Percentiles rank a stretch among this genome's conserved stretches.
These are phyloP conservation scores for Hydrotaea cyrtoneurina DNA, from an alignment of 2,888 invertebrate genomes.

Conservation along the genomic window DNA sequence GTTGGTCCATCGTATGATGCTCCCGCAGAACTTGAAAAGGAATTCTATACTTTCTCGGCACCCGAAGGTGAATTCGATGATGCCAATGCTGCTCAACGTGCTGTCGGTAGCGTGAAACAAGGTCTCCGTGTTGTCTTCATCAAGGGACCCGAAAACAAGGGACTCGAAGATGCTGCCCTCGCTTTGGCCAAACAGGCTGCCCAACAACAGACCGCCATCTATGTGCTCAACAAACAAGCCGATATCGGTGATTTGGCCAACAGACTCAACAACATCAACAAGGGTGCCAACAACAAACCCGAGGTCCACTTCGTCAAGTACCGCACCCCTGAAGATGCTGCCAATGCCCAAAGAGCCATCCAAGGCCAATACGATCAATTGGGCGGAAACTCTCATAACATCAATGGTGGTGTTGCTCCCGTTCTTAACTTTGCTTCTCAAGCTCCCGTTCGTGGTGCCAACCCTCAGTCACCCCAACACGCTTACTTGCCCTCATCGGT, in stretches of 20 bases:
- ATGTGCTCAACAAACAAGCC: constrained; percentile 77
- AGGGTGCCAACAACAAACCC: constrained; percentile 73
- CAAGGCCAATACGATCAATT: constrained; percentile 77
- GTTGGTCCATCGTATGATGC: constrained; percentile 44
- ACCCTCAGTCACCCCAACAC: constrained; percentile 67
- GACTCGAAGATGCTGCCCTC: constrained; percentile 75
- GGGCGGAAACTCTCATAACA: constrained; percentile 75
- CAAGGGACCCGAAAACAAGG: constrained; percentile 76
- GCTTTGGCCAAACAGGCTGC: constrained; percentile 74
- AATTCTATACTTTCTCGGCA: constrained; percentile 77
- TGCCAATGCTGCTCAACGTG: constrained; percentile 70
- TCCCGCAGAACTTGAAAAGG: constrained; percentile 68
- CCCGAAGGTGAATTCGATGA: constrained; percentile 77
- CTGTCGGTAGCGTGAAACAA: constrained; percentile 73
- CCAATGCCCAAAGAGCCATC: constrained; percentile 76
- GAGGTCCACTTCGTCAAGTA: constrained; percentile 79
- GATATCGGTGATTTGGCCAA: constrained; percentile 74
- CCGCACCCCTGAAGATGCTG: constrained; percentile 77
- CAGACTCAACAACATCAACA: constrained; percentile 74
- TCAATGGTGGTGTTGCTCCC: constrained; percentile 76
- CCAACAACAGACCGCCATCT: constrained; percentile 78
- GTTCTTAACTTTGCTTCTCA: constrained; percentile 75
- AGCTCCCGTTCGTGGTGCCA: constrained; percentile 40
- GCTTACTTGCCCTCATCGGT: constrained; percentile 72
- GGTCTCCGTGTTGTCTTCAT: constrained; percentile 78